Evolutionary conservation across 2,113 vertebrate genomes (phyloP).

Genomic region (Phyllostomus discolor): DNA sequence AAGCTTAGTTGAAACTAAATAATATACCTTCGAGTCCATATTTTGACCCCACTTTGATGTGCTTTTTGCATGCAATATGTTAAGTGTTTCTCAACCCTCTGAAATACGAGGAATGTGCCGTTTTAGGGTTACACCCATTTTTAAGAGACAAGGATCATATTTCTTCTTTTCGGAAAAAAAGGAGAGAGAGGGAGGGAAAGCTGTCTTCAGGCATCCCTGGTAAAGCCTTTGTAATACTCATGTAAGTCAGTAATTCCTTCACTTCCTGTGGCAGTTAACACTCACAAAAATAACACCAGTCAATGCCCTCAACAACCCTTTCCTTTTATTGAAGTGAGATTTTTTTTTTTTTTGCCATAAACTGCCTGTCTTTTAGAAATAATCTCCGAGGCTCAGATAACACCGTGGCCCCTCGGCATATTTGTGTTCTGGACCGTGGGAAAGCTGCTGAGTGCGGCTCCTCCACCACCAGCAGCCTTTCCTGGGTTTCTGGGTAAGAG

Average conservation of each 20-base stretch:
- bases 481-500: background rate
- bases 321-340: background rate
- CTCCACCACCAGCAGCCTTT: background rate
- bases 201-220: background rate
- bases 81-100: background rate
- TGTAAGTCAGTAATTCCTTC: background rate
- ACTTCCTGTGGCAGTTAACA: background rate
- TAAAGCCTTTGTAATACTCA: background rate
- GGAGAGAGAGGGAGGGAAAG: background rate
- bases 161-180: background rate
- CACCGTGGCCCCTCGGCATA: background rate
- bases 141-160: background rate
- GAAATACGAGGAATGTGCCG: background rate
- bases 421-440: background rate
- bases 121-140: background rate
- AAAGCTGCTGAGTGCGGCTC: background rate
- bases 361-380: conserved; percentile 6
- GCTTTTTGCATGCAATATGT: background rate
- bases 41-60: background rate
- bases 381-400: background rate
- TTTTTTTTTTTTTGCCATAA: background rate
- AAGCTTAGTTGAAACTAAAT: background rate
- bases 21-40: background rate
- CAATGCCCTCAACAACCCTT: background rate
- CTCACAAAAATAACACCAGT: background rate